Base-by-base conservation (phyloP, 2,113 vertebrate genomes). In the Cavia porcellus region DNA sequence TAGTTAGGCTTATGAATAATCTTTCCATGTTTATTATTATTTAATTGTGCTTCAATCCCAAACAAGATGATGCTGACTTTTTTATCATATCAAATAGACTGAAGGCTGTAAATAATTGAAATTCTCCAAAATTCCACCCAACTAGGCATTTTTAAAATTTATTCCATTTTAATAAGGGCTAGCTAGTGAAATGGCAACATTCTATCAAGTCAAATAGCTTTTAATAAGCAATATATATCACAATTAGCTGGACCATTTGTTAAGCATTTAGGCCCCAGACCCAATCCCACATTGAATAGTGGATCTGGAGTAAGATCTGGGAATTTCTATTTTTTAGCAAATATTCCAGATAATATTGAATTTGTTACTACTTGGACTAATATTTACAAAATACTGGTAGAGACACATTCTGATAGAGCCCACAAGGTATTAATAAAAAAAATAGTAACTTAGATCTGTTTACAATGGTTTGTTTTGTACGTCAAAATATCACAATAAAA, bases 221-320 rank as follows among this genome's bases (percentile, higher is more conserved):
- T 68, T 96, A 92, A 74, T 59, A 35, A 92, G 13, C 38, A 10
- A 25, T 74, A 3, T 77, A 62, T 14, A 75, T 80, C 62, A 96
- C 80, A 95, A 81, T 95, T 45, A 72, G 25, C 77, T 89, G 62
- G 75, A 89, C 1, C 42, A 93, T 97, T 97, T 96, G 45, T 93
- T 97, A 90, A 96, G 93, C 55, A 9, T 95, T 94, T 80, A 93
- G 62, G 91, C 96, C 64, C 95, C 94, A 95, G 87, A 95, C 70
- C 28, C 74, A 94, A 92, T 77, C 19, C 25, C 92, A 96, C 64
- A 28, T 72, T 86, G 42, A 80, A 68, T 96, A 68, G 22, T 86
- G 64, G 3, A 4, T 97, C 92, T 98, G 85, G 28, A 95, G 87
- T 90, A 17, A 64, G 75, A 75, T 87, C 87, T 96, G 59, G 20